These are phyloP conservation scores for Pherbina coryleti DNA, from an alignment of 2,888 invertebrate species.

Conservation along the genomic window DNA sequence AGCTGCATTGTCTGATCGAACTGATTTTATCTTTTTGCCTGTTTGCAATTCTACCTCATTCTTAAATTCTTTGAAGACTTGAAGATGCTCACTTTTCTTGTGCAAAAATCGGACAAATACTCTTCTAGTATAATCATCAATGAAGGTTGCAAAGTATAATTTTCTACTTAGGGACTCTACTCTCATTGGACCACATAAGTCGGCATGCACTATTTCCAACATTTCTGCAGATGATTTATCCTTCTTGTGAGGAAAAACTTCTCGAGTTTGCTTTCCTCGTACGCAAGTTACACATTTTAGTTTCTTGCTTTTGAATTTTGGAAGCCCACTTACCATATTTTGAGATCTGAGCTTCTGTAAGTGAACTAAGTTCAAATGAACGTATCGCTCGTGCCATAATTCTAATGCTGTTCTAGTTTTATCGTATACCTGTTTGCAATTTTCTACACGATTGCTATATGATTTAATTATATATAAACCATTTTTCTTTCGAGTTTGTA, in stretches of 20 bases:
- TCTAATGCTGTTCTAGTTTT: too few species aligned
- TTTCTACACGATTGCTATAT: neutral
- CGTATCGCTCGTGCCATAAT: neutral
- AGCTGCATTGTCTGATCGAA: neutral
- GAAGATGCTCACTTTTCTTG: neutral
- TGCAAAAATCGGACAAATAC: neutral
- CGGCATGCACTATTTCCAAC: too few species aligned
- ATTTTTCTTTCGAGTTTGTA: neutral
- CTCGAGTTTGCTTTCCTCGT: too few species aligned
- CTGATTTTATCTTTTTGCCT: neutral
- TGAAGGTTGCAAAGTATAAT: too few species aligned
- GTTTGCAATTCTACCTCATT: neutral
- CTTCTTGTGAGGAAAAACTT: too few species aligned
- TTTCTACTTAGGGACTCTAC: too few species aligned
- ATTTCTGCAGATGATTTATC: too few species aligned
- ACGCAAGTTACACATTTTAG: too few species aligned
- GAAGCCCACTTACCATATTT: neutral
- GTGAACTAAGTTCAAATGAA: neutral
- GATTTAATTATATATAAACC: constrained; percentile 6
- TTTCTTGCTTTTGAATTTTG: neutral
- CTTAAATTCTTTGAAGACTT: neutral
- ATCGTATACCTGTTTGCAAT: neutral
- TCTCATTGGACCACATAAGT: too few species aligned
- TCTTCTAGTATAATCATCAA: neutral
- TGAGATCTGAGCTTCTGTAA: neutral